phyloP scores from a whole-genome alignment of 1,140 invertebrate species.

The Drosophila pectinifera region DNA sequence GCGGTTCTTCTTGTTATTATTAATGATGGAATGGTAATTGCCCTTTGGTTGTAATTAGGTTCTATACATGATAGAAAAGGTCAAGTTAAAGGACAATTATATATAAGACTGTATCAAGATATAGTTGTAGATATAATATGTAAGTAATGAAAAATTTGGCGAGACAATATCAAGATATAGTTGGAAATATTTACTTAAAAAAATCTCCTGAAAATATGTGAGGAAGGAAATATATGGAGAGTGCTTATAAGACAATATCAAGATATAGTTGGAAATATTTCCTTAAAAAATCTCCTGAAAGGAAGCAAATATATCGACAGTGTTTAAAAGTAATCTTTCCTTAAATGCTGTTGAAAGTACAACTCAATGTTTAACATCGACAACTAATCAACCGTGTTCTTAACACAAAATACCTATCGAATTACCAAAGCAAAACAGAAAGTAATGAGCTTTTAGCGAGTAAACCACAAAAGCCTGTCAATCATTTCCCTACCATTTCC shows the following conservation, averaged over 20 bases:
- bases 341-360: too few species aligned
- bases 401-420: slow-evolving; percentile 21
- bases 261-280: too few species aligned
- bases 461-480: slow-evolving; percentile 54
- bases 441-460: slow-evolving; percentile 39
- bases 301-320: neutral
- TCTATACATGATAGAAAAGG: neutral
- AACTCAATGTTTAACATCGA: slow-evolving; percentile 9
- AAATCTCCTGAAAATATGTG: too few species aligned
- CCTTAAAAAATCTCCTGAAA: too few species aligned
- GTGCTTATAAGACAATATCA: too few species aligned
- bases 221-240: too few species aligned
- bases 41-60: neutral
- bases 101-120: too few species aligned
- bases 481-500: slow-evolving; percentile 41
- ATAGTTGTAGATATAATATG: too few species aligned
- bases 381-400: neutral
- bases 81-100: neutral
- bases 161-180: too few species aligned
- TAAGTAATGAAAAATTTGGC: too few species aligned
- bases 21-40: neutral
- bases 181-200: too few species aligned
- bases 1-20: neutral
- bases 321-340: too few species aligned
- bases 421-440: slow-evolving; percentile 18